Conservation (phyloP, 1,140 invertebrate species). For the Solenopsis invicta region DNA sequence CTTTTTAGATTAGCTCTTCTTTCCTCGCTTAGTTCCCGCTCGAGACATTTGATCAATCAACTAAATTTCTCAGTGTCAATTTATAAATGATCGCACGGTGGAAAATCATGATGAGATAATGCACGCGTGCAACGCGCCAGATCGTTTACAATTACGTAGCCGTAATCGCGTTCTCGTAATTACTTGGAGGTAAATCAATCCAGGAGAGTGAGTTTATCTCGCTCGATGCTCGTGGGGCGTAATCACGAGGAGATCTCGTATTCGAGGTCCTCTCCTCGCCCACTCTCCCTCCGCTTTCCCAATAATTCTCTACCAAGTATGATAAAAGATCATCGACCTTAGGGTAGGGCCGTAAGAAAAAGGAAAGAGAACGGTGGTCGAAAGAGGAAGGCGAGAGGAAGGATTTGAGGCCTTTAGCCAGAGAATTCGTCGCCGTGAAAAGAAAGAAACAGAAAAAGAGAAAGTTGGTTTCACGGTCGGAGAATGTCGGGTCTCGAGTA, state of each 20-base stretch:
- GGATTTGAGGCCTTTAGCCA: constrained; percentile 25
- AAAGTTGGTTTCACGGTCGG: constrained; percentile 74
- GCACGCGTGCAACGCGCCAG: background rate
- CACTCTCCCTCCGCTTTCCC: background rate
- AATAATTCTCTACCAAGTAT: constrained; percentile 39
- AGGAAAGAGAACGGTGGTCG: background rate
- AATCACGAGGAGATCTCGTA: constrained; percentile 45
- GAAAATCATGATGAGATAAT: constrained; percentile 1
- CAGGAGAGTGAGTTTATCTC: constrained; percentile 50
- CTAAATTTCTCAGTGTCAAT: constrained; percentile 48
- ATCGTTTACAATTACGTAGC: constrained; percentile 41
- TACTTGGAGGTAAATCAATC: constrained; percentile 71
- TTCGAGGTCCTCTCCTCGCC: background rate
- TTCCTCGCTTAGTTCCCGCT: background rate
- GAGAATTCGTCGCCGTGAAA: constrained; percentile 56
- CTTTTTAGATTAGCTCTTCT: constrained; percentile 11
- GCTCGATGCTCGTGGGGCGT: constrained; percentile 18
- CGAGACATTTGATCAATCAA: background rate
- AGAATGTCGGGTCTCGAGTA: constrained; percentile 73
- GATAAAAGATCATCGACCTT: constrained; percentile 61
- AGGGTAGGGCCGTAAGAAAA: constrained; percentile 18
- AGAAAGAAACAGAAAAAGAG: constrained; percentile 51
- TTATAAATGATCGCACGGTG: constrained; percentile 48
- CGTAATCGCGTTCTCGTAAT: constrained; percentile 55
- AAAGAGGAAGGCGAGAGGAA: background rate